phyloP scores from a whole-genome alignment of 2,113 vertebrate species.

The Ciconia boyciana region DNA sequence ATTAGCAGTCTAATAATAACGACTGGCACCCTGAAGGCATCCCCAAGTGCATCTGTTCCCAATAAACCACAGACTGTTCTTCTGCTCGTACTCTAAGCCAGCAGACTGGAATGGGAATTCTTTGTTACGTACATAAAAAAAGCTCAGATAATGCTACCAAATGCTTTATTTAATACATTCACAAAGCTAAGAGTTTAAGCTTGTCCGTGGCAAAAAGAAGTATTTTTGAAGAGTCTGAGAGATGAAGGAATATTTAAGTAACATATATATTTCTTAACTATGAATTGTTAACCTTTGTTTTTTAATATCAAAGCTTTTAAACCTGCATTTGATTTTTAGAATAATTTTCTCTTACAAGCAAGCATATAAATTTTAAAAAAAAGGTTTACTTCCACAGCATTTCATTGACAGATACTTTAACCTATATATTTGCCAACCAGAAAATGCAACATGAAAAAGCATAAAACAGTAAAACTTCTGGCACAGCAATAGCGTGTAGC shows the following conservation, averaged over 20 bases:
- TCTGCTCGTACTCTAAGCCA: conserved; percentile 78
- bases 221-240: conserved; percentile 51
- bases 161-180: conserved; percentile 75
- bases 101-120: conserved; percentile 81
- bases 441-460: conserved; percentile 37
- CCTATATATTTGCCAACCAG: neutral
- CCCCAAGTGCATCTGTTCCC: conserved; percentile 86
- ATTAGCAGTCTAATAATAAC: conserved; percentile 88
- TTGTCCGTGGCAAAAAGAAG: conserved; percentile 50
- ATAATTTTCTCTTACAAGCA: neutral
- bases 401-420: conserved; percentile 26
- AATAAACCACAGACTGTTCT: conserved; percentile 88
- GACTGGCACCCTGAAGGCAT: conserved; percentile 86
- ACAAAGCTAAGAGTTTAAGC: conserved; percentile 73
- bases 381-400: neutral
- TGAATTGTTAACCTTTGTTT: neutral
- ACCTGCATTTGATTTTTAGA: neutral
- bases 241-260: conserved; percentile 35
- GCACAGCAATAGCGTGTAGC: neutral
- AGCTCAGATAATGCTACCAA: conserved; percentile 79
- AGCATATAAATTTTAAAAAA: neutral
- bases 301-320: neutral
- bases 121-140: conserved; percentile 84
- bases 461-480: conserved; percentile 48
- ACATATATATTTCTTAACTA: neutral